Evolutionary conservation across 2,113 vertebrate species (phyloP), one percentile per base, ranked within the genome.

Genomic region (Pseudorectes ferrugineus): DNA sequence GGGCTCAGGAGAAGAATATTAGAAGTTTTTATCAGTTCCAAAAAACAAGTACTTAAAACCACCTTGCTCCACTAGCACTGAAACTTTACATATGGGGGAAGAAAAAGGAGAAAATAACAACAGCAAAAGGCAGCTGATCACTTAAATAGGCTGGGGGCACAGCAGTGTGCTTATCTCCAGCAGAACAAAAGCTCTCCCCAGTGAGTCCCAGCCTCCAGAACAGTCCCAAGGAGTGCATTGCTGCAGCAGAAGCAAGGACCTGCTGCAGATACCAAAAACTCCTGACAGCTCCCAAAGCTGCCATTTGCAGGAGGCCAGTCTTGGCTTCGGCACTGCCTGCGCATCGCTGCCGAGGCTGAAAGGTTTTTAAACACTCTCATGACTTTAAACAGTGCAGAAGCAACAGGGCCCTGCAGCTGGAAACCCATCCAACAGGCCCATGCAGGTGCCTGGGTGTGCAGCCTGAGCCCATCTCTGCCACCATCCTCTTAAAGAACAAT

Each of bases 391-490:
- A 33, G 14, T 6, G 11, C 45, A 6, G 5, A 63, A 85, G 43
- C 14, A 89, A 75, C 42, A 48, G 97, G 96, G 98, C 90, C 73
- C 61, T 52, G 8, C 89, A 88, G 83, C 86, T 76, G 63, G 58
- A 98, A 85, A 98, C 98, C 96, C 57, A 95, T 97, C 95, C 54
- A 70, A 97, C 95, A 26, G 91, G 98, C 96, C 96, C 83, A 18
- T 21, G 76, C 15, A 21, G 89, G 74, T 58, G 63, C 87, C 45
- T 9, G 29, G 13, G 43, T 28, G 86, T 85, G 90, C 79, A 96
- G 90, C 66, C 17, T 1, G 0, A 33, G 12, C 25, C 35, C 58
- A 25, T 9, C 2, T 6, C 36, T 3, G 7, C 54, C 22, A 55
- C 8, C 1, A 52, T 23, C 65, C 48, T 51, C 21, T 24, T 45